Evolutionary conservation across 2,888 invertebrate species (phyloP).

Genomic region (Drosophila mayaguana): DNA sequence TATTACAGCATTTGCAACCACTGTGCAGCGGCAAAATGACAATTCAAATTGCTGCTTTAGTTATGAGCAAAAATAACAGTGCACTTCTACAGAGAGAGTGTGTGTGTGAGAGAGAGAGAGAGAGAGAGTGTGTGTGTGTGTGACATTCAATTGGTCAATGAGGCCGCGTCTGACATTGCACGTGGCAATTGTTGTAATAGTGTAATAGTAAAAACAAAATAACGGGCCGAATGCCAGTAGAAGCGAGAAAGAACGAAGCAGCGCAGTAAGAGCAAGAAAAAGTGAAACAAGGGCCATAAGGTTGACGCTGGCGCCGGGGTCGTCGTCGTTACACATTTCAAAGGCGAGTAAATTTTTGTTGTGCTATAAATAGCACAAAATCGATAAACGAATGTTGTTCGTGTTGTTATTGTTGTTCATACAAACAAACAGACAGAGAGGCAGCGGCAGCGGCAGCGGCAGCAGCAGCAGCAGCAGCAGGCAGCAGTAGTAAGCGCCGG

Average conservation of each 20-base stretch:
- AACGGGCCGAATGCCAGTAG: conserved; percentile 4
- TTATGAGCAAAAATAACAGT: conserved; percentile 5
- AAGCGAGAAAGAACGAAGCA: background rate
- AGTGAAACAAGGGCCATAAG: conserved; percentile 16
- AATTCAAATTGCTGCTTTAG: background rate
- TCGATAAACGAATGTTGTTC: conserved; percentile 82
- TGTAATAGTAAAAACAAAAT: conserved; percentile 12
- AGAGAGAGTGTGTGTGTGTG: conserved; percentile 1
- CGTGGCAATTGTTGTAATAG: conserved; percentile 38
- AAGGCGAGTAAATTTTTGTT: conserved; percentile 77
- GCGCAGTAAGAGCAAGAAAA: conserved; percentile 6
- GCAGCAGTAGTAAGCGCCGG: conserved; percentile 33
- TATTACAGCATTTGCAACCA: conserved; percentile 1
- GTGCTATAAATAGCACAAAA: conserved; percentile 83
- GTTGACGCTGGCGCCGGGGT: conserved; percentile 17
- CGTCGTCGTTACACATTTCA: conserved; percentile 62
- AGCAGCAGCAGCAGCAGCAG: background rate
- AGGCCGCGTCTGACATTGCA: conserved; percentile 24
- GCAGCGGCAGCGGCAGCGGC: conserved; percentile 34
- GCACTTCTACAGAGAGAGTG: background rate
- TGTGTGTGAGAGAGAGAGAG: background rate
- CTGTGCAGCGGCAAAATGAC: conserved; percentile 5
- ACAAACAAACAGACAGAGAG: conserved; percentile 62
- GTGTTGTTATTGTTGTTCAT: conserved; percentile 44
- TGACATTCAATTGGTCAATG: conserved; percentile 38